phyloP scores from a whole-genome alignment of 2,113 vertebrate species.

The Eurypyga helias region DNA sequence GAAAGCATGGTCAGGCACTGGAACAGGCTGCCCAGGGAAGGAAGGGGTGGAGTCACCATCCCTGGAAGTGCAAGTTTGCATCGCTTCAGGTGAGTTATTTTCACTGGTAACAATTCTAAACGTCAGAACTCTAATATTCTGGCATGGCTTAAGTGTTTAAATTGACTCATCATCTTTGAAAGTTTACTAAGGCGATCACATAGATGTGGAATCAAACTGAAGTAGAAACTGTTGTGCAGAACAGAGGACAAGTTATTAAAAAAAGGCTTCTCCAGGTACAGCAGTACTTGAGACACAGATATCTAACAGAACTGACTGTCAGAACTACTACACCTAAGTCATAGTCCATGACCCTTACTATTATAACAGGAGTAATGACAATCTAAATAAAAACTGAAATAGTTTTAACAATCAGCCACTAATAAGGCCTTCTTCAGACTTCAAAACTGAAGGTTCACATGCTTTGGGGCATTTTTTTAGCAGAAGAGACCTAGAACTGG shows the following conservation, averaged over 20 bases:
- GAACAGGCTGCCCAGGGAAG: too few relatives aligned
- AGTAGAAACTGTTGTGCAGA: background rate
- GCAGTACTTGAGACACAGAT: background rate
- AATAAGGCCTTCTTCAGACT: background rate
- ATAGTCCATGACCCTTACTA: background rate
- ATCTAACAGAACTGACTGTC: background rate
- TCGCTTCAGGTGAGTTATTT: background rate
- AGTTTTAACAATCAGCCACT: background rate
- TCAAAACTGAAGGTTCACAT: background rate
- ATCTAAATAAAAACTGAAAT: background rate
- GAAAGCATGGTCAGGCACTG: too few relatives aligned
- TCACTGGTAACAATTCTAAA: background rate
- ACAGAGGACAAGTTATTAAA: background rate
- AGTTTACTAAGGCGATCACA: background rate
- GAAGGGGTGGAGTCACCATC: too few relatives aligned
- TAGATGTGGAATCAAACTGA: background rate
- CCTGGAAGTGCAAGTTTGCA: background rate
- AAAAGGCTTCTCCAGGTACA: background rate
- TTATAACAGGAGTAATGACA: background rate
- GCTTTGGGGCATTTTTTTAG: background rate
- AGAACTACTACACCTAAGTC: background rate
- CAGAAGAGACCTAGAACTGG: background rate
- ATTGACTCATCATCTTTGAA: background rate
- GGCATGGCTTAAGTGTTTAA: background rate
- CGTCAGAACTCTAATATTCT: background rate